phyloP scores from a whole-genome alignment of 2,113 vertebrate species.

The Zosterops lateralis region DNA sequence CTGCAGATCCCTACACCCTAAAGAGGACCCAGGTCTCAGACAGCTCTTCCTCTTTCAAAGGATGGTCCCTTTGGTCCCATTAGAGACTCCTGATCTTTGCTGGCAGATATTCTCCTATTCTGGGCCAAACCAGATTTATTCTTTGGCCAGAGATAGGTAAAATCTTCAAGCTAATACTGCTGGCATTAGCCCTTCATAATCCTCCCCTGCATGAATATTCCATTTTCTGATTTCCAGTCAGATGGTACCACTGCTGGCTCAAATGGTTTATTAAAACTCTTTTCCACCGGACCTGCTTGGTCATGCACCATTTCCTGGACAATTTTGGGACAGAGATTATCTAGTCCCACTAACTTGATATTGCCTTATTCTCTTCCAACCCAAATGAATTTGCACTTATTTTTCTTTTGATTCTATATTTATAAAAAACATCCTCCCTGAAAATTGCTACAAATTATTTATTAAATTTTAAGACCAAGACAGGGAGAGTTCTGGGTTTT shows the following conservation, averaged over 20 bases:
- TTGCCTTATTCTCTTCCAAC: background rate
- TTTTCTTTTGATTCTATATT: background rate
- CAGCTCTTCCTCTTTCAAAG: background rate
- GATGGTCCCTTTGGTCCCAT: background rate
- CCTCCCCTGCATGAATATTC: slow-evolving; percentile 4
- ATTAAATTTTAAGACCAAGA: background rate
- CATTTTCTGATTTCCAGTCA: slow-evolving; percentile 20
- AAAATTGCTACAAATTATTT: background rate
- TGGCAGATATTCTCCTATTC: background rate
- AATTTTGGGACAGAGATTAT: background rate
- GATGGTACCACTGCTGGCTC: background rate
- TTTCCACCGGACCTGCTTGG: background rate
- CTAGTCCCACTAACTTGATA: background rate
- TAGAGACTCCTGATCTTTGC: background rate
- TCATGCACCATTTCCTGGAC: background rate
- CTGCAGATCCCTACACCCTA: background rate
- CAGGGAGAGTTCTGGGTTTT: background rate
- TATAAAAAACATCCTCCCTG: background rate
- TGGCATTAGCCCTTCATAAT: slow-evolving; percentile 25
- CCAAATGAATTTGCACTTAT: background rate
- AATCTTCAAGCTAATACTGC: slow-evolving; percentile 31
- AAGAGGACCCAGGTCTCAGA: background rate
- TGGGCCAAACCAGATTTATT: slow-evolving; percentile 16
- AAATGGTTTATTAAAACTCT: background rate
- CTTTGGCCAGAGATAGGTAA: background rate